Base-by-base conservation (phyloP, 2,888 invertebrate genomes). In the Orthosia cruda region DNA sequence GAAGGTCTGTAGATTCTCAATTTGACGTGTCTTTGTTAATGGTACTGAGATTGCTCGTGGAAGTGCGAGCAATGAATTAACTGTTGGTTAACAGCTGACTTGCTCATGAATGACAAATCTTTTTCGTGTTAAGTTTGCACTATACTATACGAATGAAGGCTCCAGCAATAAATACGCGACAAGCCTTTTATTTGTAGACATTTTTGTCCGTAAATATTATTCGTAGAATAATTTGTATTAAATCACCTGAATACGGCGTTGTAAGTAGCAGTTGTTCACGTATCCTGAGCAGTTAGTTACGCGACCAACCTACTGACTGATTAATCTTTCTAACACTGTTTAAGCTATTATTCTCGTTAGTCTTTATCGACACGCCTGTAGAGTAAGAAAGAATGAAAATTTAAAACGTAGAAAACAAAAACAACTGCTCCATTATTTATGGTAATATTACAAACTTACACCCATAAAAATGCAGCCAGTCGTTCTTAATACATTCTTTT, bases 401-500 rank as follows among this genome's bases (percentile, higher is more conserved):
- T 32, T 9, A 7, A 1, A 40, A 40, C 11, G 13, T 32, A 47
- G 54, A 50, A n/a, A n/a, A n/a, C 47, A 47, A 59, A 50, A 47
- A 73, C 15, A 26, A 15, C 13, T 23, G 54, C 40, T 40, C 7
- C 15, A 62, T 20, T 52, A 61, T 50, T 71, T 40, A 73, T 80
- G 80, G 73, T 59, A 40, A 66, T 61, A 74, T 58, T 57, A 79
- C 54, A 55, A 74, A 80, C 62, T 65, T 55, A 84, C 62, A 86
- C 20, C 62, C 64, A 75, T 66, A 71, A 76, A 75, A 81, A 76
- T 68, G 81, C 70, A 70, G 67, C 50, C 81, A 76, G 72, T 54
- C n/a, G n/a, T n/a, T n/a, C n/a, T n/a, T n/a, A n/a, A n/a, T n/a
- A n/a, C 74, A 73, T 83, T 81, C 73, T 74, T 81, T 86, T 85